These are phyloP conservation scores for Ictalurus furcatus DNA, from an alignment of 2,113 vertebrate species.

Conservation along the genomic window DNA sequence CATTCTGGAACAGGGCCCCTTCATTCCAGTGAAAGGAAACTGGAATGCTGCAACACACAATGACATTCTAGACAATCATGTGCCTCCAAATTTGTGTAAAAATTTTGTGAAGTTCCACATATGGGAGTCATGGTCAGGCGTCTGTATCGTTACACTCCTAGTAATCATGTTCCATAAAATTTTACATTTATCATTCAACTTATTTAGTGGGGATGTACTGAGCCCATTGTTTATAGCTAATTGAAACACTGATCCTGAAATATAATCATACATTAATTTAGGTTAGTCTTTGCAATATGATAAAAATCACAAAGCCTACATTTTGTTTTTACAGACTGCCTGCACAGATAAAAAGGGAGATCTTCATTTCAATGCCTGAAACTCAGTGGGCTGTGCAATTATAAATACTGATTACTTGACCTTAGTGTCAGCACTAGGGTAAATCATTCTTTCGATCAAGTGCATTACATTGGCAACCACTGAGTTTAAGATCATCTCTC, in stretches of 20 bases:
- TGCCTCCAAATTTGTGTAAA: neutral
- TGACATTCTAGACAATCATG: neutral
- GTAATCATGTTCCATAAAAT: neutral
- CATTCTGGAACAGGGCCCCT: neutral
- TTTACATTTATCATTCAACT: neutral
- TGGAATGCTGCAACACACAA: neutral
- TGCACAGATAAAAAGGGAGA: conserved; percentile 28
- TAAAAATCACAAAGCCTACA: neutral
- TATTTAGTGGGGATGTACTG: neutral
- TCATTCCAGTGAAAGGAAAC: neutral
- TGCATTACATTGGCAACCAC: conserved; percentile 42
- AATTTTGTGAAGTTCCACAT: neutral
- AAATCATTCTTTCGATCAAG: conserved; percentile 55
- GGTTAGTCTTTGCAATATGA: neutral
- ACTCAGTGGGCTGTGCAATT: conserved; percentile 50
- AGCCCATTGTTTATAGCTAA: neutral
- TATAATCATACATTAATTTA: neutral
- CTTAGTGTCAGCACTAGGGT: conserved; percentile 46
- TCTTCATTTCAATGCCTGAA: conserved; percentile 21
- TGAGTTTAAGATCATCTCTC: conserved; percentile 34
- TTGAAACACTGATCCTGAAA: neutral
- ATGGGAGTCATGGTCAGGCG: too few relatives aligned
- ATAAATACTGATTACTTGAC: conserved; percentile 57
- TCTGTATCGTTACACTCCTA: neutral
- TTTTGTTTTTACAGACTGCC: conserved; percentile 23